These are phyloP conservation scores for Ptilonorhynchus violaceus DNA, from an alignment of 2,113 vertebrate genomes.

Conservation along the genomic window DNA sequence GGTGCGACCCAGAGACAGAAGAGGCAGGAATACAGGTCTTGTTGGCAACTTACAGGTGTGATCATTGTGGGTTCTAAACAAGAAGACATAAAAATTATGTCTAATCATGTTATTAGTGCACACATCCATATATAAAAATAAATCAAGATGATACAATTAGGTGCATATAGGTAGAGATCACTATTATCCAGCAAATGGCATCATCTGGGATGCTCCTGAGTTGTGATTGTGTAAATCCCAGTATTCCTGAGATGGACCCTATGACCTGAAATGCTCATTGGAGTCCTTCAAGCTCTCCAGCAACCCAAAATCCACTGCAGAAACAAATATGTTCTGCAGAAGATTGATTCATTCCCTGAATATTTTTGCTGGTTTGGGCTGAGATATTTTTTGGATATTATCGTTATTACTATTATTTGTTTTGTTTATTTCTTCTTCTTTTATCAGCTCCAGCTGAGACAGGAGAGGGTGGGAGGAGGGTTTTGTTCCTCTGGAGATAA, in stretches of 20 bases:
- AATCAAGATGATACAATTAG: not conserved
- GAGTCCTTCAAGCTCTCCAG: not conserved
- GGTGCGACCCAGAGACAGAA: not conserved
- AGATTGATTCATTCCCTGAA: not conserved
- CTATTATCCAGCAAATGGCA: not conserved
- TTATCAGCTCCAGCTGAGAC: conserved; percentile 57
- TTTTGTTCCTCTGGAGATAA: conserved; percentile 61
- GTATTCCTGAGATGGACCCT: not conserved
- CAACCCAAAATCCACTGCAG: not conserved
- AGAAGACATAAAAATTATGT: not conserved
- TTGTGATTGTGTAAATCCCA: not conserved
- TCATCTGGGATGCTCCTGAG: not conserved
- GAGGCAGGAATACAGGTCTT: not conserved
- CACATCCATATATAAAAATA: not conserved
- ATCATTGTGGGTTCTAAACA: not conserved
- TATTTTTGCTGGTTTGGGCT: not conserved
- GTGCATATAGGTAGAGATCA: not conserved
- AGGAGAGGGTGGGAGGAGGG: conserved; percentile 50
- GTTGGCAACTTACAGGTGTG: not conserved
- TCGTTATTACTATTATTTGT: not conserved
- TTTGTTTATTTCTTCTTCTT: conserved; percentile 42
- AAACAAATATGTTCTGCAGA: not conserved
- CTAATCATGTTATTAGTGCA: not conserved
- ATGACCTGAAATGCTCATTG: not conserved
- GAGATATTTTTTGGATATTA: not conserved